Evolutionary conservation across 2,888 invertebrate species (phyloP), one percentile per base, ranked within the genome.

Genomic region (Alsophila aescularia): DNA sequence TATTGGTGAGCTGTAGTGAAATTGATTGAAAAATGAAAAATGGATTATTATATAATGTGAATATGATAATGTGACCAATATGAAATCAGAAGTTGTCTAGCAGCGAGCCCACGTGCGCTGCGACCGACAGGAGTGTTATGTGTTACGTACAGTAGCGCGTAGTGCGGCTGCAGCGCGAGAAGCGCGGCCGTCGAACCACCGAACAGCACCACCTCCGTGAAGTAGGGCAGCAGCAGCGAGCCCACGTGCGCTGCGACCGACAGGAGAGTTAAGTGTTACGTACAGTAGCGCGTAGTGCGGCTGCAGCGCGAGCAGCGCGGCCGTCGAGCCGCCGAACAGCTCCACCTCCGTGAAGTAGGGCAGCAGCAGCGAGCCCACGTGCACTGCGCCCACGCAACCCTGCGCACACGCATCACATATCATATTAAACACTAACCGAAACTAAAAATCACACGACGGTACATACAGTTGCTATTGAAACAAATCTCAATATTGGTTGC

Each of bases 311-410:
- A 89, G 81, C 75, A 90, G 77, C 48, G 83, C 77, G 44, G 89
- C 85, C 36, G 87, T 83, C 59, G 81, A 70, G 59, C 93, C 93
- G 43, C 93, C 93, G 81, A 96, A 96, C 64, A 97, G 93, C 79
- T 96, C 94, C 58, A 93, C 92, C 75, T 95, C 94, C 18, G 95
- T 93, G 87, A 96, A 98, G 87, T 95, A 98, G 3, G 98, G 98
- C 63, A 98, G 88, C 58, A 98, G 92, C 64, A 96, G 92, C 44
- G 93, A 93, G 44, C 97, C 97, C 52, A 98, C 94, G 72, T 98
- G 94, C 42, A 97, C 95, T 77, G 97, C 97, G 21, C 96, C 95
- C 70, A 98, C 87, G 80, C 98, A 98, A 5, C 98, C 98, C 92
- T 97, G 93, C 45, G 32, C 48, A 40, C 27, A 10, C 13, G 13